phyloP scores from a whole-genome alignment of 1,140 invertebrate species.

The Odontomachus brunneus region DNA sequence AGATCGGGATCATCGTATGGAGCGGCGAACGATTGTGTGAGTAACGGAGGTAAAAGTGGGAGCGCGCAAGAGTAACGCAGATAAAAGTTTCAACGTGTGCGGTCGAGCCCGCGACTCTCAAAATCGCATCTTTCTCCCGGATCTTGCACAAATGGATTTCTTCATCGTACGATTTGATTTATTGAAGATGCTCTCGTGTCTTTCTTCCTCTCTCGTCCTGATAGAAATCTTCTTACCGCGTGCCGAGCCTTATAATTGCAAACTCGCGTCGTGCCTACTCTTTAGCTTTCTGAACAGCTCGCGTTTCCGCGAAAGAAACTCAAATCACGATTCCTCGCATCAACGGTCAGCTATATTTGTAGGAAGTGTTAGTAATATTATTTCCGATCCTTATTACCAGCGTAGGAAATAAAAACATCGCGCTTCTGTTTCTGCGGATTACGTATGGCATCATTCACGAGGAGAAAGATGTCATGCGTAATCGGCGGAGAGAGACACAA shows the following conservation, averaged over 20 bases:
- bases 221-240: neutral
- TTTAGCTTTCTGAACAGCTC: neutral
- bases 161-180: neutral
- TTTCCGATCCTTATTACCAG: neutral
- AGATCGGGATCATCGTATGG: conserved; percentile 14
- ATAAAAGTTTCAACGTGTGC: neutral
- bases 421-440: neutral
- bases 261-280: conserved; percentile 9
- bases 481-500: conserved; percentile 39
- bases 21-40: neutral
- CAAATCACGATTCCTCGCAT: conserved; percentile 23
- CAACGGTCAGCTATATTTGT: conserved; percentile 23
- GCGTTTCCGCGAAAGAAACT: conserved; percentile 28
- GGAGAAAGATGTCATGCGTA: too few relatives aligned
- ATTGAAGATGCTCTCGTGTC: neutral
- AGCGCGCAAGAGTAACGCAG: too few relatives aligned
- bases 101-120: conserved; percentile 15
- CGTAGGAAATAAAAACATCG: neutral
- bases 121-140: neutral
- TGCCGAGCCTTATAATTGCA: conserved; percentile 8
- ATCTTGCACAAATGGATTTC: conserved; percentile 18
- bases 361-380: conserved; percentile 39
- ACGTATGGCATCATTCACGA: conserved; percentile 7
- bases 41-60: conserved; percentile 2
- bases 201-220: neutral